These are phyloP conservation scores for Vimba vimba DNA, from an alignment of 2,113 vertebrate species.

Conservation along the genomic window DNA sequence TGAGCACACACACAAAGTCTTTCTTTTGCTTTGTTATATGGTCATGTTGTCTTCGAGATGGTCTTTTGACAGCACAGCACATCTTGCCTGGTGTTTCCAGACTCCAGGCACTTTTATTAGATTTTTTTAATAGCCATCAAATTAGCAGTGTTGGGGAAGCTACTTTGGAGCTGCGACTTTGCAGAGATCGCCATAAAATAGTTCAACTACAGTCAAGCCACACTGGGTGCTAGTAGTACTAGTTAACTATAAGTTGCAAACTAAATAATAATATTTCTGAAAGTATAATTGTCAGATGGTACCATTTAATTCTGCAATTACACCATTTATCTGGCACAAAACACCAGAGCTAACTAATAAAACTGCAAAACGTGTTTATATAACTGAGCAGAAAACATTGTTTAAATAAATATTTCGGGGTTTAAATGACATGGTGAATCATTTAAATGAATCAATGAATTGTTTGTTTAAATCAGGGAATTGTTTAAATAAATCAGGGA, in stretches of 20 bases:
- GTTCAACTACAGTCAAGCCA: neutral
- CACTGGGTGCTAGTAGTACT: neutral
- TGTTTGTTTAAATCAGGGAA: constrained; percentile 29
- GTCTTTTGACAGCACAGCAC: constrained; percentile 21
- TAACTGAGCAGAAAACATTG: constrained; percentile 1
- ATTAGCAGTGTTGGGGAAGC: constrained; percentile 14
- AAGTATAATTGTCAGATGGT: constrained; percentile 9
- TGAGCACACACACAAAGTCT: constrained; percentile 38
- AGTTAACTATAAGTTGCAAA: neutral
- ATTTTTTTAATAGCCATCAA: neutral
- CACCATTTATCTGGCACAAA: neutral
- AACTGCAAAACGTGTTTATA: constrained; percentile 9
- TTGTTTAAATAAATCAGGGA: constrained; percentile 18
- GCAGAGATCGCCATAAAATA: neutral
- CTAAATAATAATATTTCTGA: neutral
- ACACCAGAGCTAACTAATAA: constrained; percentile 23
- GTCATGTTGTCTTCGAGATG: constrained; percentile 37
- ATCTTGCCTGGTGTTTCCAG: constrained; percentile 6
- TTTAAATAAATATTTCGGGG: constrained; percentile 2
- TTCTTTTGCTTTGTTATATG: constrained; percentile 43
- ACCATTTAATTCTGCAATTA: constrained; percentile 5
- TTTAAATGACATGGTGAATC: constrained; percentile 11
- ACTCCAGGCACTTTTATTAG: neutral
- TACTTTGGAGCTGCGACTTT: neutral
- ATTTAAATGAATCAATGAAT: constrained; percentile 17